Evolutionary conservation across 1,140 invertebrate genomes (phyloP), one percentile per base, ranked within the genome.

Genomic region (Argopecten irradians): DNA sequence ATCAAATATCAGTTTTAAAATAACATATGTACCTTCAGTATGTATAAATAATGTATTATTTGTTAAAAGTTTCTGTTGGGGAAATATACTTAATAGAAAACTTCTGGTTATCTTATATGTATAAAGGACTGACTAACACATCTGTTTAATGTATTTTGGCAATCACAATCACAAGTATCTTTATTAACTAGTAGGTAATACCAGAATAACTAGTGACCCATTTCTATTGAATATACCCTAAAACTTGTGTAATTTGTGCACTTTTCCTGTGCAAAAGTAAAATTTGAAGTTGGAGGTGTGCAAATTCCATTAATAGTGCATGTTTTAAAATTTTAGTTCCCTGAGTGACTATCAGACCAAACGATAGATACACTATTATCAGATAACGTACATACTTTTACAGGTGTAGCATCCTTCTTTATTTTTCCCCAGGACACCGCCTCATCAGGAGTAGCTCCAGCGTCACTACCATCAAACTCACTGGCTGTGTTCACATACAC

Each of bases 401-500:
- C 98, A n/a, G 99, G 98, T 83, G 96, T 97, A 0, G 98, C 98
- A 93, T 97, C 97, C 93, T 97, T 97, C 93, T 97, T 97, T 89
- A 99, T 99, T 96, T 99, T 99, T 0, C 99, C 99, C 99, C 99
- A 99, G 7, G 98, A 99, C 19, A 99, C 96, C 0, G 99, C 99
- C 96, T 99, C 99, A 96, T 99, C 99, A 3, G 99, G 99, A 84
- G 98, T 96, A 0, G 99, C 99, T 14, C 99, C 99, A 90, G 98
- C 98, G 95, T 99, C 99, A 95, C 98, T 99, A 0, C 99, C 99
- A 96, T 99, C 99, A 96, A 98, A 99, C 96, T 99, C 99, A 36
- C 97, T 97, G 1, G 97, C 97, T n/a, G 99, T 99, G 95, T 99
- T 99, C 3, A 99, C 96, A 96, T 98, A 99, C 11, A 99, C 98